Evolutionary conservation across 2,113 vertebrate genomes (phyloP).

Genomic region (Maccullochella peelii): DNA sequence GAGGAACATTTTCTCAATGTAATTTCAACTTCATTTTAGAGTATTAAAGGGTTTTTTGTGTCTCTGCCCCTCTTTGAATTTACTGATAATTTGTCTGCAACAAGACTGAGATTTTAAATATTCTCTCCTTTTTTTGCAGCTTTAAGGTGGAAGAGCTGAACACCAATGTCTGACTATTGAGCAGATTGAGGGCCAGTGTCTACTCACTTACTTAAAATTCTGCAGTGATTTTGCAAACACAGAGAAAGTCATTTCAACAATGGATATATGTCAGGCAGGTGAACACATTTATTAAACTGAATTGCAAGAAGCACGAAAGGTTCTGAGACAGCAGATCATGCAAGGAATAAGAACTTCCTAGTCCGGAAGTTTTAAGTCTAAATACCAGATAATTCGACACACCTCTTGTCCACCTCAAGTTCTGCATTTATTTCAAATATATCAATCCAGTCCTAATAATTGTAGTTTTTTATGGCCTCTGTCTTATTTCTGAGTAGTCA

Average conservation of each 20-base stretch:
- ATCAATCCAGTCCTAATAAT: neutral
- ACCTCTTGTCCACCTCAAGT: neutral
- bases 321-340: neutral
- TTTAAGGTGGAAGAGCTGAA: neutral
- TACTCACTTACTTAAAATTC: neutral
- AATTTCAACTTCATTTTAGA: neutral
- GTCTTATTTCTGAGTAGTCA: neutral
- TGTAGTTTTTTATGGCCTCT: neutral
- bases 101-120: neutral
- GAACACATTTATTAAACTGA: neutral
- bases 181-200: neutral
- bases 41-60: neutral
- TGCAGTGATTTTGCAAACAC: neutral
- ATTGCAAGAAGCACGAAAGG: neutral
- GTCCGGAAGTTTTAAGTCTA: neutral
- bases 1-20: neutral
- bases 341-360: neutral
- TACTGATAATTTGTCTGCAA: neutral
- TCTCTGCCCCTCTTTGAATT: neutral
- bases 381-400: neutral
- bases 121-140: neutral
- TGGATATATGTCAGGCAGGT: neutral
- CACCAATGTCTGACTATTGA: neutral
- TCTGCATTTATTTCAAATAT: neutral
- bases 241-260: neutral